These are phyloP conservation scores for Fulica atra DNA, from an alignment of 2,113 vertebrate species.

Conservation along the genomic window DNA sequence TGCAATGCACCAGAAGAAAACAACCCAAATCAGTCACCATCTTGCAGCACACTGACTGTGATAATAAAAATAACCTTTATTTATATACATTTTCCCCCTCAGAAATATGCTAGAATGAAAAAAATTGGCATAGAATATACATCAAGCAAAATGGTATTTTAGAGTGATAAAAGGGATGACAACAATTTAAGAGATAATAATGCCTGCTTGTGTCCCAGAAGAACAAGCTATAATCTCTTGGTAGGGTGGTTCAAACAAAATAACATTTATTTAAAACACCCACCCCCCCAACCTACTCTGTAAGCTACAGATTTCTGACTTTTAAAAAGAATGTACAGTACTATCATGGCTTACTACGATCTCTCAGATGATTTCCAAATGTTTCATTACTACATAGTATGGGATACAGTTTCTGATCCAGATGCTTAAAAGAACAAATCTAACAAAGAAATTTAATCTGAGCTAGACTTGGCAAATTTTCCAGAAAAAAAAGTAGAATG, in stretches of 20 bases:
- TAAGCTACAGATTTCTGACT: neutral
- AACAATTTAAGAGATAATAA: neutral
- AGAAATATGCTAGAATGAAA: neutral
- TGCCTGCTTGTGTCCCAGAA: neutral
- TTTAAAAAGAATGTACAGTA: conserved; percentile 45
- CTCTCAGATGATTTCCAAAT: conserved; percentile 82
- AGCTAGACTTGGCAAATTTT: conserved; percentile 76
- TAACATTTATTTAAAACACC: neutral
- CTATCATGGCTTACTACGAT: conserved; percentile 54
- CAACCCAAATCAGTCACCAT: neutral
- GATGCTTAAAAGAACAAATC: conserved; percentile 77
- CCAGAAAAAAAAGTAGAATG: conserved; percentile 57
- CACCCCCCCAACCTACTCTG: neutral
- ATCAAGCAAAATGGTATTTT: neutral
- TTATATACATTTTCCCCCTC: neutral
- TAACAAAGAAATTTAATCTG: conserved; percentile 80
- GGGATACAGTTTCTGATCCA: conserved; percentile 79
- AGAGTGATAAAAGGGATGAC: neutral
- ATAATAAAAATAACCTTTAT: conserved; percentile 5
- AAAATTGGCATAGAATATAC: neutral
- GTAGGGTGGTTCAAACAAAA: conserved; percentile 35
- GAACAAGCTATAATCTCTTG: neutral
- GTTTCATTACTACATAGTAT: conserved; percentile 69
- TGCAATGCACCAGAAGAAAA: neutral
- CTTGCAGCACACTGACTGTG: neutral